Evolutionary conservation across 2,797 vertebrate species (phyloP).

Genomic region (Otolemur crassicaudatus): DNA sequence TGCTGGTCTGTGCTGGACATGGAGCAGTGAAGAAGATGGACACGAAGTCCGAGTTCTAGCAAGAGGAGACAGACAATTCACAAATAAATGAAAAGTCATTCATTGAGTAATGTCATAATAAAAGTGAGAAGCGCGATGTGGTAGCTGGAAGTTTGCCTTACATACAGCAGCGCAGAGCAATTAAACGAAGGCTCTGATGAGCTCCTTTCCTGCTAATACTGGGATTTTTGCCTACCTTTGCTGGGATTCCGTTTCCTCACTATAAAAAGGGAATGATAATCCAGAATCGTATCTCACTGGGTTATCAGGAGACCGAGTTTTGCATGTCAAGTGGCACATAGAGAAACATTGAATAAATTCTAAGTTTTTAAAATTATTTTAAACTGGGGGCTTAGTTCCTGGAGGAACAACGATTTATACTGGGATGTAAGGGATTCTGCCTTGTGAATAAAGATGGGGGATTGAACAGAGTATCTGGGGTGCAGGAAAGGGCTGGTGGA

Average conservation of each 20-base stretch:
- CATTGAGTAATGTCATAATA: not conserved
- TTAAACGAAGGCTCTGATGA: not conserved
- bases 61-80: not conserved
- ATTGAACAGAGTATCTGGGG: not conserved
- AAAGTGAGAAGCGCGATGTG: not conserved
- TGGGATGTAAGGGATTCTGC: not conserved
- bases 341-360: not conserved
- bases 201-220: not conserved
- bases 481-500: not conserved
- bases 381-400: not conserved
- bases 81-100: not conserved
- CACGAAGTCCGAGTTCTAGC: not conserved
- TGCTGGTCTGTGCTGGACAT: not conserved
- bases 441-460: not conserved
- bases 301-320: not conserved
- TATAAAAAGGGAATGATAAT: not conserved
- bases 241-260: not conserved
- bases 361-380: not conserved
- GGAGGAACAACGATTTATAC: not conserved
- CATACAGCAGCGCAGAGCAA: too few species aligned
- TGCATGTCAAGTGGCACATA: not conserved
- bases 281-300: not conserved
- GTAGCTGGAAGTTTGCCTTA: not conserved
- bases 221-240: not conserved
- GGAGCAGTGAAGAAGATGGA: not conserved